phyloP scores from a whole-genome alignment of 2,888 invertebrate genomes.

The Arrhopalites spinosus region DNA sequence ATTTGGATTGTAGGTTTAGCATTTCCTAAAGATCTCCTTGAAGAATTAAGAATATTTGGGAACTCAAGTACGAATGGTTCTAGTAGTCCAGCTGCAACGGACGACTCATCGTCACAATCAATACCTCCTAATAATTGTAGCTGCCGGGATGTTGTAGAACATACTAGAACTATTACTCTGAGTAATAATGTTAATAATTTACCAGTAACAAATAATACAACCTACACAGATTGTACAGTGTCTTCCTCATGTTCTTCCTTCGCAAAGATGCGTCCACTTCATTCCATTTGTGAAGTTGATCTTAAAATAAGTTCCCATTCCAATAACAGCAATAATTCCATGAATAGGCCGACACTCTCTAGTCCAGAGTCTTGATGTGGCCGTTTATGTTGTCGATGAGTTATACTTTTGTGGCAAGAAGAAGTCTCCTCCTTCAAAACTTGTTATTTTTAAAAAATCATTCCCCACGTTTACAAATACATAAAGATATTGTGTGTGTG shows the following conservation, averaged over 20 bases:
- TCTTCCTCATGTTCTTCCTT: conserved; percentile 56
- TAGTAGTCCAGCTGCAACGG: conserved; percentile 66
- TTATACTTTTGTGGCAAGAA: neutral
- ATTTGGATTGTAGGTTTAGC: conserved; percentile 66
- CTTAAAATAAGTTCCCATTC: conserved; percentile 42
- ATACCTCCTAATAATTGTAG: too few species aligned
- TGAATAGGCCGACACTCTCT: conserved; percentile 54
- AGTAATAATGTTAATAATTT: conserved; percentile 43
- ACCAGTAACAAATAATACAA: conserved; percentile 48
- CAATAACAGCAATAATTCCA: conserved; percentile 55
- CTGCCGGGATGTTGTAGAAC: too few species aligned
- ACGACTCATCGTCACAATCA: conserved; percentile 67
- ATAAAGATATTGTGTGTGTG: neutral
- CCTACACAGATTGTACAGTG: conserved; percentile 52
- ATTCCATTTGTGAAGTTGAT: conserved; percentile 56
- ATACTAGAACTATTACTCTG: too few species aligned
- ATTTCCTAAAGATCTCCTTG: conserved; percentile 70
- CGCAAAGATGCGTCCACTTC: conserved; percentile 55
- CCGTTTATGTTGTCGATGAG: conserved; percentile 7
- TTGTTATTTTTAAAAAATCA: conserved; percentile 9
- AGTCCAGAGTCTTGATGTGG: conserved; percentile 47
- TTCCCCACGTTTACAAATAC: neutral
- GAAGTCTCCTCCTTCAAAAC: conserved; percentile 19
- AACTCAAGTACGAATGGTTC: conserved; percentile 52
- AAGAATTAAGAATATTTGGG: conserved; percentile 74